Base-by-base conservation (phyloP, 2,113 vertebrate species). In the Bostrychus sinensis region DNA sequence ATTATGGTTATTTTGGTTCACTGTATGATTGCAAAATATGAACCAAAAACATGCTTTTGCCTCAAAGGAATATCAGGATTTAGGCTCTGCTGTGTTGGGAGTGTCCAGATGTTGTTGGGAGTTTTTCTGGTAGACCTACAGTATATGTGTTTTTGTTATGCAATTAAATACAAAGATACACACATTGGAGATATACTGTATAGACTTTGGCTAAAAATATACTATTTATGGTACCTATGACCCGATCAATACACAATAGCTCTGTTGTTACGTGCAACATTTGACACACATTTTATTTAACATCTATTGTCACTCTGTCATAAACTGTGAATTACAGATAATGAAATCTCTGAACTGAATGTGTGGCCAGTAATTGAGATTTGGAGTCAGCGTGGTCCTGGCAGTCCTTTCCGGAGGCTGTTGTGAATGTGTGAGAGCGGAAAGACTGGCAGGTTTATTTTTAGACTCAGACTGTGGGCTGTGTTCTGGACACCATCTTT, bases 391-490 rank as follows among this genome's bases (percentile, higher is more conserved):
- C 55, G 32, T 34, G 22, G 11, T 48, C 58, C 37, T 60, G 64
- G 51, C 63, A 62, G 68, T 75, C 63, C 20, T 79, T 64, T 75
- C 74, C 39, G 65, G 38, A 78, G 75, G 76, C 20, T 74, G 72
- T 28, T 56, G 45, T 68, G 59, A 56, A 39, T 55, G 60, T 58
- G 61, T 34, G 43, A n/a, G 66, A n/a, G 59, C 20, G 10, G 36
- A 70, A 39, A 80, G 75, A 84, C 62, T 70, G 77, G 45, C 75
- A 67, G 55, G 34, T 72, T 76, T 85, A 86, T 88, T 84, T 83
- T 75, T 86, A 84, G 79, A 39, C 19, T 10, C 36, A 66, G 70
- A 79, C 77, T 80, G 59, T 69, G 61, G 76, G 64, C 48, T 36
- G 80, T 63, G 80, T 74, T 67, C 74, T 72, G 32, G 63, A 66